Evolutionary conservation across 2,113 vertebrate genomes (phyloP).

Genomic region (Platichthys stellatus): DNA sequence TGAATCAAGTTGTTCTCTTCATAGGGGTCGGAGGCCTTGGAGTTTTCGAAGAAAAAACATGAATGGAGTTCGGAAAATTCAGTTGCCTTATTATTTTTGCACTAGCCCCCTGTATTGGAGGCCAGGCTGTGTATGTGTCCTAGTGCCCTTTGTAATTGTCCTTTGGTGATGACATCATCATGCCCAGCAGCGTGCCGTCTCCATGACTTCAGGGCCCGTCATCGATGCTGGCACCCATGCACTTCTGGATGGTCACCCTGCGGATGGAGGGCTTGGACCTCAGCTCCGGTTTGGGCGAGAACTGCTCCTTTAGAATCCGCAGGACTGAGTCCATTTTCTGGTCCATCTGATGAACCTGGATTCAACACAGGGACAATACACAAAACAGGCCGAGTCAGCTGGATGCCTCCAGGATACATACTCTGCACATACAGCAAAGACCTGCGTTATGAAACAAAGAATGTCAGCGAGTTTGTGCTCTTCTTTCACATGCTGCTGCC

Average conservation of each 20-base stretch:
- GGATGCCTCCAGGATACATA: neutral
- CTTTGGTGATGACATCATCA: slow-evolving; percentile 28
- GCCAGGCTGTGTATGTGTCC: slow-evolving; percentile 20
- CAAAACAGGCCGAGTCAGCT: slow-evolving; percentile 28
- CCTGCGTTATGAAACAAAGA: slow-evolving; percentile 26
- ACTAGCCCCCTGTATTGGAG: neutral
- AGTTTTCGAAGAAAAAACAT: slow-evolving; percentile 16
- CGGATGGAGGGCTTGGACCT: slow-evolving; percentile 68
- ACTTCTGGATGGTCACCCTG: slow-evolving; percentile 77
- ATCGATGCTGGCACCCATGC: slow-evolving; percentile 73
- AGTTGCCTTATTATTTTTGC: slow-evolving; percentile 5
- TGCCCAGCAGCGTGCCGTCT: neutral
- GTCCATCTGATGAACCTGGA: slow-evolving; percentile 81
- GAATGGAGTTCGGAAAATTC: slow-evolving; percentile 41
- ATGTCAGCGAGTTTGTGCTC: slow-evolving; percentile 25
- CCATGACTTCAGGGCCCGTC: slow-evolving; percentile 70
- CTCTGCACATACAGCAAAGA: neutral
- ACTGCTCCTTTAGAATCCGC: slow-evolving; percentile 78
- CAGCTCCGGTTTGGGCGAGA: slow-evolving; percentile 71
- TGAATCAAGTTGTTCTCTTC: slow-evolving; percentile 40
- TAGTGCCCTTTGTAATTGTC: slow-evolving; percentile 29
- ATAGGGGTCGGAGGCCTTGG: slow-evolving; percentile 32
- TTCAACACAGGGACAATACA: slow-evolving; percentile 18
- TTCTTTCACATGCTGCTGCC: slow-evolving; percentile 38
- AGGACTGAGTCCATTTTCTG: slow-evolving; percentile 79